phyloP scores from a whole-genome alignment of 2,888 invertebrate genomes.

The Aphrophora alni region DNA sequence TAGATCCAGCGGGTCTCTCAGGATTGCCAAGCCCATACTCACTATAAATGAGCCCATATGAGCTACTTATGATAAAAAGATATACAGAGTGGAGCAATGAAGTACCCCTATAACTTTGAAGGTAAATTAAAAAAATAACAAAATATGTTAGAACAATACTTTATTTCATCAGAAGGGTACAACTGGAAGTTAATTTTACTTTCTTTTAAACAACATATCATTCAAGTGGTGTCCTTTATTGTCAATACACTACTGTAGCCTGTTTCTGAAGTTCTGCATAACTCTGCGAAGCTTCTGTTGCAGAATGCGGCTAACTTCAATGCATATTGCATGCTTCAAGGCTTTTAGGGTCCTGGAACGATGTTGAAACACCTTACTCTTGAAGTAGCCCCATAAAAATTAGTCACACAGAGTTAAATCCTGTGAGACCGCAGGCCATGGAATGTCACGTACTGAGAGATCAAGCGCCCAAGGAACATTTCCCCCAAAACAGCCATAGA shows the following conservation, averaged over 20 bases:
- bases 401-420: no score
- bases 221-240: no score
- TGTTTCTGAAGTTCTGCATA: background rate
- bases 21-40: no score
- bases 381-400: background rate
- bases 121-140: no score
- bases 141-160: background rate
- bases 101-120: background rate
- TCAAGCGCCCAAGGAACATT: background rate
- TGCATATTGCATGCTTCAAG: background rate
- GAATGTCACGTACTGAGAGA: background rate
- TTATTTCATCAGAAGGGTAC: background rate
- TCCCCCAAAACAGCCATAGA: background rate
- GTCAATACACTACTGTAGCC: background rate
- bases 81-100: background rate
- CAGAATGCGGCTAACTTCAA: background rate
- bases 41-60: no score
- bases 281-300: background rate
- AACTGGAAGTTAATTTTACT: background rate
- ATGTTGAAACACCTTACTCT: background rate
- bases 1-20: no score
- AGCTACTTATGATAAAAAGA: no score
- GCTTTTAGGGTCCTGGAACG: background rate
- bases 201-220: no score
- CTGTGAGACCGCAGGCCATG: no score